Base-by-base conservation (phyloP, 1,140 invertebrate species). In the Ericerus pela region DNA sequence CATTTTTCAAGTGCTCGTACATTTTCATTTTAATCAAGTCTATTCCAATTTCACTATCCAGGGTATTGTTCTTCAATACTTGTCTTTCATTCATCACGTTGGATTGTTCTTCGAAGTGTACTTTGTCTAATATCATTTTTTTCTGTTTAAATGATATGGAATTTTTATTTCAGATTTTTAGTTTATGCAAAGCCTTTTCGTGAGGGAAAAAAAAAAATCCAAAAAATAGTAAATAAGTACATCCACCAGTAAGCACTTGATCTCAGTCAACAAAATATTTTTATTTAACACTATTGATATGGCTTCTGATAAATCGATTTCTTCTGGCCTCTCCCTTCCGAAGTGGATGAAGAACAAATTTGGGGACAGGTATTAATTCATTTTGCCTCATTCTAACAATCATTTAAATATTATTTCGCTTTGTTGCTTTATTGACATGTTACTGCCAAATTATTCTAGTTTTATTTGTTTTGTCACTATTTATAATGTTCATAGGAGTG, bases 261-360 rank as follows among this genome's bases (percentile, higher is more conserved):
- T 47, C 22, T 47, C 20, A 47, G 20, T 47, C 26, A 18, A 22
- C 20, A 18, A 47, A 47, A 24, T 24, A 47, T n/a, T n/a, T n/a
- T 5, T 24, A 51, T 33, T 47, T 56, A 28, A 28, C 51, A 51
- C 16, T 20, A 2, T 29, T 20, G 47, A n/a, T n/a, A 56, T 56
- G 54, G 51, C 38, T 56, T 56, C 57, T 51, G 57, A 58, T 30
- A 31, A 54, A 37, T 58, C 57, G 38, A 58, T 58, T 55, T 58
- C 57, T 27, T 68, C 71, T 60, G 73, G 72, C 31, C 72, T 76
- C 54, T 74, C 74, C 53, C 64, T 78, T 36, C 76, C 75, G 1
- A 73, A 75, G 59, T 78, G 76, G 76, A 78, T 78, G 72, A 76
- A 73, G 67, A 70, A 66, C 52, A 74, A 67, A 69, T 67, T 70